phyloP scores from a whole-genome alignment of 1,140 invertebrate species.

The Mya arenaria region DNA sequence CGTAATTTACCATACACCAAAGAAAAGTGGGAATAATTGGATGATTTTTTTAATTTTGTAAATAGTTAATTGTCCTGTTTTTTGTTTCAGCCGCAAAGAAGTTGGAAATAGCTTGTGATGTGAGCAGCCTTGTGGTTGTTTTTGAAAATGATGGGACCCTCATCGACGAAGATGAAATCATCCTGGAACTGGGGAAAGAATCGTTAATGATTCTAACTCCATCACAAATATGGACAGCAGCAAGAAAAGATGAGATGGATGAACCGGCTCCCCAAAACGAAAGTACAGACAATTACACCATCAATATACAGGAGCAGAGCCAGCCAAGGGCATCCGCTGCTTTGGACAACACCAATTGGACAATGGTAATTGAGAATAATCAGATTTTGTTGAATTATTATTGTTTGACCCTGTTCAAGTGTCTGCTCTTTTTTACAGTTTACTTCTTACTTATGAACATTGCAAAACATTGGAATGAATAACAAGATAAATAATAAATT shows the following conservation, averaged over 20 bases:
- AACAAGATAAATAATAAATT: background rate
- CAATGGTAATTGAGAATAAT: background rate
- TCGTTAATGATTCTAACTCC: background rate
- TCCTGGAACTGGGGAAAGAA: background rate
- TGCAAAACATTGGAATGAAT: background rate
- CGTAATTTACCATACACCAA: no score
- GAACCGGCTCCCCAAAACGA: background rate
- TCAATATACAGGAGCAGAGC: background rate
- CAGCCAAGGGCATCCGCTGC: background rate
- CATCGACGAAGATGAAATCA: background rate
- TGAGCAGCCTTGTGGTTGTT: background rate
- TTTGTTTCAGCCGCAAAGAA: background rate
- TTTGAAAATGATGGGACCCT: background rate
- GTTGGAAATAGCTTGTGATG: background rate
- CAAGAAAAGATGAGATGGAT: background rate
- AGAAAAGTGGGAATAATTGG: no score
- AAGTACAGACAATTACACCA: background rate
- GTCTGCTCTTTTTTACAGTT: no score
- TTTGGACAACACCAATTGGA: background rate
- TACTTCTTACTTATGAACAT: background rate
- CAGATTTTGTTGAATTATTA: background rate
- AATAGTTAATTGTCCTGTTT: constrained; percentile 17
- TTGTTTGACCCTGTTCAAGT: background rate
- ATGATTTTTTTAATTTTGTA: background rate
- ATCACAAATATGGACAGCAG: background rate